Conservation (phyloP, 2,888 invertebrate genomes). For the Zhuqinia jingwanae region DNA sequence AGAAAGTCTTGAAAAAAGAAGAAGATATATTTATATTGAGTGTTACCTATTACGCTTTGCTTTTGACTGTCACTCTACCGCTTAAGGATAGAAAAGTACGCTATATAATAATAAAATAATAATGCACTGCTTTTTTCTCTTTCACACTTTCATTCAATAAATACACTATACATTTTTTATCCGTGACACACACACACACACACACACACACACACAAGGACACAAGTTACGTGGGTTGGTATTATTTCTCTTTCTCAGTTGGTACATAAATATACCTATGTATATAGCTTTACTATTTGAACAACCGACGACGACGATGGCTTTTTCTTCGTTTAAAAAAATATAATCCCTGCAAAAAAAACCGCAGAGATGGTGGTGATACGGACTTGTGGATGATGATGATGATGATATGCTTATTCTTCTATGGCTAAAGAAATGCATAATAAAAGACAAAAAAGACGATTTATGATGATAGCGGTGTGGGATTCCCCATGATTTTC, state of each 20-base stretch:
- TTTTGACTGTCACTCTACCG: slow-evolving; percentile 33
- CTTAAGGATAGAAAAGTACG: slow-evolving; percentile 30
- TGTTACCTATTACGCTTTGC: no score
- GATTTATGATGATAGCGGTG: slow-evolving; percentile 72
- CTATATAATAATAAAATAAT: slow-evolving; percentile 60
- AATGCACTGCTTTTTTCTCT: slow-evolving; percentile 38
- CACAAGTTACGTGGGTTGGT: no score
- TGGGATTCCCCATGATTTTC: slow-evolving; percentile 57
- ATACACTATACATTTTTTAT: slow-evolving; percentile 50
- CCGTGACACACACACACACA: slow-evolving; percentile 28
- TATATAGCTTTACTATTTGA: not conserved
- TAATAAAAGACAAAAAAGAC: slow-evolving; percentile 56
- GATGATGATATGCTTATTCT: not conserved
- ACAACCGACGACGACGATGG: slow-evolving; percentile 32
- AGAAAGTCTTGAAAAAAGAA: slow-evolving; percentile 23
- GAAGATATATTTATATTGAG: no score
- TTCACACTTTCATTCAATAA: slow-evolving; percentile 49
- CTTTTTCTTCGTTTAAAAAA: slow-evolving; percentile 38
- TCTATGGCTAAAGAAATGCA: slow-evolving; percentile 52
- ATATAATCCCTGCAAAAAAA: slow-evolving; percentile 34
- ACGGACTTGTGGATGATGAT: slow-evolving; percentile 9
- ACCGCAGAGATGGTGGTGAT: slow-evolving; percentile 51
- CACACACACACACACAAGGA: no score
- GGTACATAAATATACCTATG: slow-evolving; percentile 16
- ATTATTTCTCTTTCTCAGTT: not conserved